These are phyloP conservation scores for Diachrysia chrysitis DNA, from an alignment of 2,888 invertebrate genomes.

Conservation along the genomic window DNA sequence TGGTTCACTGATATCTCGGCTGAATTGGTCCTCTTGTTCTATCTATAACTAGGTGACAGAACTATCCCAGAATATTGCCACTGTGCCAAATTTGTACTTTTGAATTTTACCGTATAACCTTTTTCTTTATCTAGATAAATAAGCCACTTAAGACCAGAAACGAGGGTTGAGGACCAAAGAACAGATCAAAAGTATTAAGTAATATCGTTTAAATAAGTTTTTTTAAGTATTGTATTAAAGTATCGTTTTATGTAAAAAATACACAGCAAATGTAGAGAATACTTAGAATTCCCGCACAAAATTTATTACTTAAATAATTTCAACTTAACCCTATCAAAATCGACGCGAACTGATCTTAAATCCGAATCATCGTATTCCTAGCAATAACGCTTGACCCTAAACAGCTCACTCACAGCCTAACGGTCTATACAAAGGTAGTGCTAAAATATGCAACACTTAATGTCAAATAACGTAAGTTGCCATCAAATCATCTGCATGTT, in stretches of 20 bases:
- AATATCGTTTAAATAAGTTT: too few species aligned
- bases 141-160: not conserved
- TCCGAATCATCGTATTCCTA: constrained; percentile 10
- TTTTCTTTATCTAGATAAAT: not conserved
- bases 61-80: not conserved
- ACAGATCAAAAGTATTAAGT: too few species aligned
- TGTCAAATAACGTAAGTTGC: constrained; percentile 46
- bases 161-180: not conserved
- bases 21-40: too few species aligned
- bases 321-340: not conserved
- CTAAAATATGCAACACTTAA: constrained; percentile 57
- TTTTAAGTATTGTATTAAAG: too few species aligned
- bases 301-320: not conserved
- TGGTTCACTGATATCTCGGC: too few species aligned
- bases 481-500: constrained; percentile 54
- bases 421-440: constrained; percentile 30
- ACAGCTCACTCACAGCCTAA: constrained; percentile 40
- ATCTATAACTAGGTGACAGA: too few species aligned
- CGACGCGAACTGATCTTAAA: constrained; percentile 7
- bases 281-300: not conserved
- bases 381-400: constrained; percentile 13
- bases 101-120: too few species aligned
- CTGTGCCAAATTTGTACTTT: not conserved
- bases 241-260: not conserved
- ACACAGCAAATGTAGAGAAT: not conserved